Evolutionary conservation across 2,888 invertebrate species (phyloP).

Genomic region (Andrena chrysosceles): DNA sequence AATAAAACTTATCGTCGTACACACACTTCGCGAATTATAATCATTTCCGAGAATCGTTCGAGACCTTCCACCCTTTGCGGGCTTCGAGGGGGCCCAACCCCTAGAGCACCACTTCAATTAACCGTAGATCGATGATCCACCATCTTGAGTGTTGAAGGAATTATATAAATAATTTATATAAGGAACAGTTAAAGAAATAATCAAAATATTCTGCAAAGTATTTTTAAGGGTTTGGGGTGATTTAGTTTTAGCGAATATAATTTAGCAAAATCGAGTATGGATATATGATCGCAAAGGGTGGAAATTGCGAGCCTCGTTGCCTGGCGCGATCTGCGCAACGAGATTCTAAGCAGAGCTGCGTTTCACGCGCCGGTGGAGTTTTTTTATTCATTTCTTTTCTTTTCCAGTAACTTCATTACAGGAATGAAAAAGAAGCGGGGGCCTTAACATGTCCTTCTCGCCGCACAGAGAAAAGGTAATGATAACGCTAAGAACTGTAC

Average conservation of each 20-base stretch:
- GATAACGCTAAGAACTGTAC: slow-evolving; percentile 49
- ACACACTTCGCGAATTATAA: no score
- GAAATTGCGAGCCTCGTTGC: neutral
- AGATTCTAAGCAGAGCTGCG: slow-evolving; percentile 17
- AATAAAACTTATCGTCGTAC: no score
- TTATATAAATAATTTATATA: no score
- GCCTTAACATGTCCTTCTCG: neutral
- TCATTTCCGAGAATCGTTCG: no score
- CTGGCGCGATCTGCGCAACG: neutral
- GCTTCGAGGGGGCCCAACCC: no score
- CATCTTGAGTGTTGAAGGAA: no score
- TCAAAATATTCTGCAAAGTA: neutral
- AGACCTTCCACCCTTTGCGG: no score
- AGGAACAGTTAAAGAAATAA: no score
- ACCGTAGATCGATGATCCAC: no score
- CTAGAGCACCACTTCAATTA: no score
- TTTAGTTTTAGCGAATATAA: neutral
- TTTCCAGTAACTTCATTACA: slow-evolving; percentile 13
- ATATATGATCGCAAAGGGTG: neutral
- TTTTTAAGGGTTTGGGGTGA: neutral
- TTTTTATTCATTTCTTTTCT: slow-evolving; percentile 21
- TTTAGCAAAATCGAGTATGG: neutral
- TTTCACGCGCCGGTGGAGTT: slow-evolving; percentile 14
- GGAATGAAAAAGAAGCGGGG: neutral
- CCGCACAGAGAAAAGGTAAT: slow-evolving; percentile 31